Base-by-base conservation (phyloP, 1,140 invertebrate genomes). In the Drosophila ficusphila region DNA sequence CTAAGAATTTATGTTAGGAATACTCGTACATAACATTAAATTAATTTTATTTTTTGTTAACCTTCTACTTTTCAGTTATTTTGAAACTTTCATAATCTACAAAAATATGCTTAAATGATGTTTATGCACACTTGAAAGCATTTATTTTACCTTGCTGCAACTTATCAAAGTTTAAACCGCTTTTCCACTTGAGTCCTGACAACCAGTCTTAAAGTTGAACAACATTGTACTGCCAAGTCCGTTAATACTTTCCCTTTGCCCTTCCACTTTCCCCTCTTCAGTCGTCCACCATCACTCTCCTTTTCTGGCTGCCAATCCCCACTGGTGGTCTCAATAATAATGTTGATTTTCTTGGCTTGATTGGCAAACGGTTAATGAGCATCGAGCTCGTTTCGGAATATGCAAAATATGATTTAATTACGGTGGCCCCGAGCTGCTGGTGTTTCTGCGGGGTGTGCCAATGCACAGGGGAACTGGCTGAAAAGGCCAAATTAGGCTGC, bases 341-440 rank as follows among this genome's bases (percentile, higher is more conserved):
- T 69, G 72, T 73, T 64, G 67, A 64, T 65, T 73, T 36, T 65
- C 34, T 38, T 57, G 68, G 61, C 77, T 61, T 82, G 79, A 83
- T 83, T 79, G 67, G 81, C 52, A 76, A 73, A 57, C 56, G 49
- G 42, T 62, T 83, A 86, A 83, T 83, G 79, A 83, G 81, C 57
- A 88, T 77, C 72, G 82, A 58, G 71, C 64, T 72, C 57, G 69
- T 77, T 85, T 74, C 33, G 34, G 58, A 19, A 82, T 88, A 86
- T 88, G 81, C 82, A 86, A 88, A 86, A 86, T 86, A 88, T 88
- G 81, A 86, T 86, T 86, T 86, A 86, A 86, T 86, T 86, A 86
- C 64, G 77, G 46, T 61, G 57, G 56, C 58, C 68, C 67, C 47
- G 27, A 41, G 71, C 21, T 7, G 27, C 16, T 27, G n/a, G 29